Evolutionary conservation across 2,113 vertebrate species (phyloP).

Genomic region (Ochotona curzoniae): DNA sequence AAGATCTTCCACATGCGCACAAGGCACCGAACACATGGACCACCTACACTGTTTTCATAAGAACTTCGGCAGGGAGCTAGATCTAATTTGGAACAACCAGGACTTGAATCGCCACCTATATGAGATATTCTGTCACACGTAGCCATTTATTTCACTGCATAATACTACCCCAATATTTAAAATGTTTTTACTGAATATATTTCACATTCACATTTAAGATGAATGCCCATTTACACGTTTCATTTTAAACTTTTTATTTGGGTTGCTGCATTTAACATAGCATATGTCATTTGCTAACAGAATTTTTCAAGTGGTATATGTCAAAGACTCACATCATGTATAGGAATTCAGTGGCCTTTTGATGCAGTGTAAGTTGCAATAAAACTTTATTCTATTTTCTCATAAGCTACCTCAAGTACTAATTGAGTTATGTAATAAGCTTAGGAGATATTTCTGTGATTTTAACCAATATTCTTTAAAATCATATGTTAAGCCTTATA

Average conservation of each 20-base stretch:
- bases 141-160: too few relatives aligned
- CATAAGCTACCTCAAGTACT: background rate
- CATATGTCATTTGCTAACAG: background rate
- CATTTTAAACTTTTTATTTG: background rate
- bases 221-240: background rate
- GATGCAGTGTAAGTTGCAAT: background rate
- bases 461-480: background rate
- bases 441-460: background rate
- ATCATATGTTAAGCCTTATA: background rate
- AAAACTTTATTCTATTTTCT: background rate
- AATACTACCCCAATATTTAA: background rate
- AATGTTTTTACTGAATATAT: background rate
- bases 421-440: background rate
- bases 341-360: background rate
- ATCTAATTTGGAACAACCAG: too few relatives aligned
- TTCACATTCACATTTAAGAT: background rate
- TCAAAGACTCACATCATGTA: background rate
- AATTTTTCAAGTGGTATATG: conserved; percentile 1
- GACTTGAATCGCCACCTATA: too few relatives aligned
- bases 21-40: too few relatives aligned
- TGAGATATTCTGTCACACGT: too few relatives aligned
- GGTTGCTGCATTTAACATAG: background rate
- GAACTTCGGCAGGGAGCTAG: too few relatives aligned
- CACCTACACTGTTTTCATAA: too few relatives aligned
- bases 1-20: too few relatives aligned